Evolutionary conservation across 2,113 vertebrate species (phyloP).

Genomic region (Dipodomys merriami): DNA sequence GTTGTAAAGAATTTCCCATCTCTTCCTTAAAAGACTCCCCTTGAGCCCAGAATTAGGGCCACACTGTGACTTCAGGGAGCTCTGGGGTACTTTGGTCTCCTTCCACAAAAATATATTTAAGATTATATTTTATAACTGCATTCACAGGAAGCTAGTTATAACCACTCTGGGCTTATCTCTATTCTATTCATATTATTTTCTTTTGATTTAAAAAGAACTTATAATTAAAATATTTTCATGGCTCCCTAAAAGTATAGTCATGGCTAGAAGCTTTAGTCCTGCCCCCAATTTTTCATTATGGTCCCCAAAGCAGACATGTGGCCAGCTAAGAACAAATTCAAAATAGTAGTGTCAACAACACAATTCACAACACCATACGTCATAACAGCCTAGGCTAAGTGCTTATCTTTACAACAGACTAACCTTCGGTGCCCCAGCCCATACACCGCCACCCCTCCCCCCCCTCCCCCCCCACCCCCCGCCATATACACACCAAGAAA

Average conservation of each 20-base stretch:
- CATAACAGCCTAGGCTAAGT: slow-evolving; percentile 40
- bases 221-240: neutral
- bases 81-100: neutral
- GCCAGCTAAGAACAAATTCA: slow-evolving; percentile 5
- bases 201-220: neutral
- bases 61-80: rapidly evolving
- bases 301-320: slow-evolving; percentile 65
- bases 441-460: neutral
- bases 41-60: neutral
- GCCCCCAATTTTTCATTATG: slow-evolving; percentile 82
- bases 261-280: no score
- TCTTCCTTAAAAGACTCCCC: slow-evolving; percentile 19
- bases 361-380: neutral
- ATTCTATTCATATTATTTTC: neutral
- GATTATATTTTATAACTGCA: neutral
- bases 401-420: neutral
- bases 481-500: neutral
- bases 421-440: slow-evolving; percentile 28
- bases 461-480: neutral
- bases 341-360: neutral
- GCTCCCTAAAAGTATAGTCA: neutral
- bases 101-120: neutral
- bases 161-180: neutral
- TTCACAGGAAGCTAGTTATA: neutral
- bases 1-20: slow-evolving; percentile 83